Conservation (phyloP, 2,797 vertebrate species). For the Tragelaphus eurycerus region DNA sequence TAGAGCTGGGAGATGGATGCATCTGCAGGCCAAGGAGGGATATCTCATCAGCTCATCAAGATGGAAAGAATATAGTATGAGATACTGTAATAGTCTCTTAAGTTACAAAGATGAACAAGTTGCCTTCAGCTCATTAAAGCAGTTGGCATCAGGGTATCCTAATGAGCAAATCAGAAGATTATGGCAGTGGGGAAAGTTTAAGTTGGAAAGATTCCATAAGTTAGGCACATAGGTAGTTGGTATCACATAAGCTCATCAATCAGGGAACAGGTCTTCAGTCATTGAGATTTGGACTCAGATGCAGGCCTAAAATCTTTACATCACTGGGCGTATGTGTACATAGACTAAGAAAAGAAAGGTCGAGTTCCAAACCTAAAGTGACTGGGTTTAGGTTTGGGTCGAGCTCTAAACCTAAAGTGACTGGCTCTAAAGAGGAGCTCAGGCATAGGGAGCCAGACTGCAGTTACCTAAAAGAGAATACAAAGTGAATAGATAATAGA, state of each 20-base stretch:
- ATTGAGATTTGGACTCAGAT: neutral
- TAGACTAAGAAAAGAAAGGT: neutral
- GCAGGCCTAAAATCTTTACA: neutral
- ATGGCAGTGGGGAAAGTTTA: conserved; percentile 6
- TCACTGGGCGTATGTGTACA: neutral
- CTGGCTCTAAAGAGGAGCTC: neutral
- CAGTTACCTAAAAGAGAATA: neutral
- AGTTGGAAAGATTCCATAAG: neutral
- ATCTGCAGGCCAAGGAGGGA: neutral
- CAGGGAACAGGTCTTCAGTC: neutral
- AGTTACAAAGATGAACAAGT: neutral
- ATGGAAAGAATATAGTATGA: neutral
- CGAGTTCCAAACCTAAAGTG: neutral
- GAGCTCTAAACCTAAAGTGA: neutral
- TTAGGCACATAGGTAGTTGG: neutral
- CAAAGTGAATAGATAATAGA: neutral
- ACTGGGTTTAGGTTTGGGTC: neutral
- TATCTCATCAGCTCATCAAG: neutral
- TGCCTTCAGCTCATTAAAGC: neutral
- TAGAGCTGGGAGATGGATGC: neutral
- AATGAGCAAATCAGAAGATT: neutral
- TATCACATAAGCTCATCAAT: neutral
- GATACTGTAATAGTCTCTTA: neutral
- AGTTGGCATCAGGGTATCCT: neutral
- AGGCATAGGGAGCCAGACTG: neutral